Evolutionary conservation across 2,797 vertebrate species (phyloP).

Genomic region (Gallinago nigripennis): DNA sequence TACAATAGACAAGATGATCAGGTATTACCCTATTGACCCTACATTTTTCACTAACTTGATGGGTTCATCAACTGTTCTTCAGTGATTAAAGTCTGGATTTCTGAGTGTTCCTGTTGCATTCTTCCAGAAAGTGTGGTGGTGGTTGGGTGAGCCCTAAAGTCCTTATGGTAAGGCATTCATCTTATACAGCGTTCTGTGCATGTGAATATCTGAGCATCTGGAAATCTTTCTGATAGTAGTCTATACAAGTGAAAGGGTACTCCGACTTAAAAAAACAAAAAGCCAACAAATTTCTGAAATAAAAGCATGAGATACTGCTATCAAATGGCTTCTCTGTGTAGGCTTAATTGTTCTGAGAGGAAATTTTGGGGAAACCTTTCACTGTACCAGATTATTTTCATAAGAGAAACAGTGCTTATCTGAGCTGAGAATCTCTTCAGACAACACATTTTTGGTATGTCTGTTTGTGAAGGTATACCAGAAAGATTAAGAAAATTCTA

Average conservation of each 20-base stretch:
- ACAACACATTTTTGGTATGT: neutral
- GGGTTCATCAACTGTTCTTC: neutral
- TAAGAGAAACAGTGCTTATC: neutral
- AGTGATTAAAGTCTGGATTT: neutral
- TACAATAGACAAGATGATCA: neutral
- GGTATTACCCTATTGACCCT: neutral
- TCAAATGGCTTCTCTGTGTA: neutral
- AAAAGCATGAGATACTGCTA: neutral
- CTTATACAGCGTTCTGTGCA: neutral
- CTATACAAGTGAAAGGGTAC: neutral
- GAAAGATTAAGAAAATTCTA: neutral
- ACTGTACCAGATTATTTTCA: neutral
- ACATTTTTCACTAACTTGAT: neutral
- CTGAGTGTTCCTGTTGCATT: neutral
- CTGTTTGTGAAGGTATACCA: neutral
- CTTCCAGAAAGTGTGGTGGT: neutral
- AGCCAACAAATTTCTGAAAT: neutral
- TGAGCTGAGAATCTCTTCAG: neutral
- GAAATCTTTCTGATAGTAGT: neutral
- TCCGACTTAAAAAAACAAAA: neutral
- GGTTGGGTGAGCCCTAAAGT: neutral
- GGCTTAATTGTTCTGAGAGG: neutral
- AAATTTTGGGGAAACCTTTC: neutral
- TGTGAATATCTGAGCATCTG: neutral
- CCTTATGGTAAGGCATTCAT: neutral